These are phyloP conservation scores for Incurvaria masculella DNA, from an alignment of 2,888 invertebrate genomes.

Conservation along the genomic window DNA sequence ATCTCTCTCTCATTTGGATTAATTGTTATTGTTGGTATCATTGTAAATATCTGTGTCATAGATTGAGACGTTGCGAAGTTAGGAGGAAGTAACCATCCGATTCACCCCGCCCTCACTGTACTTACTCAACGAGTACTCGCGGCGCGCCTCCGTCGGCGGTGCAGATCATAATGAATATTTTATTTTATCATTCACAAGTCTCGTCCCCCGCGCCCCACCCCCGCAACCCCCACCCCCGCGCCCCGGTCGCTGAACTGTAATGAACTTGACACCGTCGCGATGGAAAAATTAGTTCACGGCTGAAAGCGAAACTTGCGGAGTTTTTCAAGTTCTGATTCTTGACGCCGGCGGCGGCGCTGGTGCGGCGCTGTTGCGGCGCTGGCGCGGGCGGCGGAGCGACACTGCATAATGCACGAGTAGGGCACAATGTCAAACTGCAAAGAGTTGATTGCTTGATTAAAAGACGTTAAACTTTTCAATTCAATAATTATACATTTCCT, in stretches of 20 bases:
- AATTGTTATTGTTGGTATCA: constrained; percentile 4
- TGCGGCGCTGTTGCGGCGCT: constrained; percentile 11
- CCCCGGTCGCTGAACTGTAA: constrained; percentile 27
- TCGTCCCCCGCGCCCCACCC: constrained; percentile 16
- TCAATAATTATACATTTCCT: too few relatives aligned
- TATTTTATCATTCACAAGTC: constrained; percentile 46
- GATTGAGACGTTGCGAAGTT: constrained; percentile 22
- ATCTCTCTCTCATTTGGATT: too few relatives aligned
- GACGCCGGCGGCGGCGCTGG: constrained; percentile 8
- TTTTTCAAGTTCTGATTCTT: constrained; percentile 47
- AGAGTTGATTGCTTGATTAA: too few relatives aligned
- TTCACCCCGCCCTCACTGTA: constrained; percentile 10
- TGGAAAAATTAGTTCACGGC: constrained; percentile 56
- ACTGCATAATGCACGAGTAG: too few relatives aligned
- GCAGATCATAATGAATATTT: constrained; percentile 57
- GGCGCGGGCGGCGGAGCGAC: constrained; percentile 6
- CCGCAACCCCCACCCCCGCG: neutral
- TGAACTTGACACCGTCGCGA: constrained; percentile 52
- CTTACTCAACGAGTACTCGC: constrained; percentile 28
- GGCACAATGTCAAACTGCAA: too few relatives aligned
- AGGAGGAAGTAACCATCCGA: constrained; percentile 22
- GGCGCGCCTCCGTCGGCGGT: constrained; percentile 24
- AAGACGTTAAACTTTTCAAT: too few relatives aligned
- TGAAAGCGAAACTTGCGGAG: constrained; percentile 46
- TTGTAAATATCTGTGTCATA: neutral